phyloP scores from a whole-genome alignment of 2,888 invertebrate genomes.

The Liopterus haemorrhoidalis region DNA sequence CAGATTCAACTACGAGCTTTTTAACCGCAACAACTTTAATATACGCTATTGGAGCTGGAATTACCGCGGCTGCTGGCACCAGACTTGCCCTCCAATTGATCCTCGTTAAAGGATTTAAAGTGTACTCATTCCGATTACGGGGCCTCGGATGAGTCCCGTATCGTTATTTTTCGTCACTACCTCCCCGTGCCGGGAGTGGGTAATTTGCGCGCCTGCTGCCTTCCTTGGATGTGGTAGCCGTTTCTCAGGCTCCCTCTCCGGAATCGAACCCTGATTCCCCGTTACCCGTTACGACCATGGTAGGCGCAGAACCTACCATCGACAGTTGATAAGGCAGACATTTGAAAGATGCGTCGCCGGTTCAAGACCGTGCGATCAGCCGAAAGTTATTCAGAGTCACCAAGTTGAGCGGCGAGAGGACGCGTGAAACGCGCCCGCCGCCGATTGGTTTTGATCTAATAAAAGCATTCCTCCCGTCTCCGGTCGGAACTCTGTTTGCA shows the following conservation, averaged over 20 bases:
- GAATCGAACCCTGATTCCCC: slow-evolving; percentile 62
- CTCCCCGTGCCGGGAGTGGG: slow-evolving; percentile 48
- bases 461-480: neutral
- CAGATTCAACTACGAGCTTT: slow-evolving; percentile 56
- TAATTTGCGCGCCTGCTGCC: slow-evolving; percentile 19
- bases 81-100: slow-evolving; percentile 10
- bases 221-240: too few species aligned
- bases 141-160: neutral
- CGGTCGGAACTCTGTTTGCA: too few species aligned
- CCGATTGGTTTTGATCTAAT: slow-evolving; percentile 15
- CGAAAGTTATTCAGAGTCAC: slow-evolving; percentile 47
- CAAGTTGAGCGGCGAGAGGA: too few species aligned
- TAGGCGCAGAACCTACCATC: slow-evolving; percentile 58
- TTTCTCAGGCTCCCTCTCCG: slow-evolving; percentile 9
- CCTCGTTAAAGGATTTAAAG: slow-evolving; percentile 19
- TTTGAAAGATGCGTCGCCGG: slow-evolving; percentile 54
- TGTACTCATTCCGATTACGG: slow-evolving; percentile 29
- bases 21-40: slow-evolving; percentile 46
- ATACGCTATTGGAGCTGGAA: too few species aligned
- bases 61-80: slow-evolving; percentile 8
- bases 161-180: slow-evolving; percentile 60
- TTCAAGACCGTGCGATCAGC: slow-evolving; percentile 41
- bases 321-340: slow-evolving; percentile 43
- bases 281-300: slow-evolving; percentile 61
- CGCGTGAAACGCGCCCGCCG: too few species aligned